Conservation (phyloP, 1,140 invertebrate species). For the Atta cephalotes region DNA sequence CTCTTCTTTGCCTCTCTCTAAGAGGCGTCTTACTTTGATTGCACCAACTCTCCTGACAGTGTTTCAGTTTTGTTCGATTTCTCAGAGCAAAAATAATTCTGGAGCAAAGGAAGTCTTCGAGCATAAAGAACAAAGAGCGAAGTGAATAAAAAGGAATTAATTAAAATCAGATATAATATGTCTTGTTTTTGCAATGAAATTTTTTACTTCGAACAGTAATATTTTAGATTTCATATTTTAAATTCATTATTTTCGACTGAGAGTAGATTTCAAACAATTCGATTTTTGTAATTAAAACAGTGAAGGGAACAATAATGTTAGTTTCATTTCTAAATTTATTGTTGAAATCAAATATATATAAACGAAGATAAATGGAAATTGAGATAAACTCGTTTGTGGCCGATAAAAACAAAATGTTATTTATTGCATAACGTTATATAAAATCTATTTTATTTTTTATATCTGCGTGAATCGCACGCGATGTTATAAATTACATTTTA, state of each 20-base stretch:
- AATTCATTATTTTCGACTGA: not conserved
- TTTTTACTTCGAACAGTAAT: not conserved
- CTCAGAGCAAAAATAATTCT: conserved; percentile 64
- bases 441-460: not conserved
- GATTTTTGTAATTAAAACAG: not conserved
- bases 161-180: not conserved
- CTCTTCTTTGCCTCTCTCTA: conserved; percentile 48
- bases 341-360: not conserved
- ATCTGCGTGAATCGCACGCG: not conserved
- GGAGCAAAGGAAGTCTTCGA: not conserved
- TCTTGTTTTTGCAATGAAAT: not conserved
- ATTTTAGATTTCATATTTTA: too few species aligned
- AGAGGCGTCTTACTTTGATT: conserved; percentile 48
- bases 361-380: not conserved
- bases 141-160: conserved; percentile 16
- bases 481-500: not conserved
- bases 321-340: not conserved
- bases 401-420: not conserved
- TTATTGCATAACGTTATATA: not conserved
- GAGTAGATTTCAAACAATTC: not conserved
- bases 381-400: not conserved
- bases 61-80: conserved; percentile 62
- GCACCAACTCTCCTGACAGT: not conserved
- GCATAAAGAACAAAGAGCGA: not conserved
- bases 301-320: not conserved